Base-by-base conservation (phyloP, 2,797 vertebrate species). In the Rhabdophis nuchalis region DNA sequence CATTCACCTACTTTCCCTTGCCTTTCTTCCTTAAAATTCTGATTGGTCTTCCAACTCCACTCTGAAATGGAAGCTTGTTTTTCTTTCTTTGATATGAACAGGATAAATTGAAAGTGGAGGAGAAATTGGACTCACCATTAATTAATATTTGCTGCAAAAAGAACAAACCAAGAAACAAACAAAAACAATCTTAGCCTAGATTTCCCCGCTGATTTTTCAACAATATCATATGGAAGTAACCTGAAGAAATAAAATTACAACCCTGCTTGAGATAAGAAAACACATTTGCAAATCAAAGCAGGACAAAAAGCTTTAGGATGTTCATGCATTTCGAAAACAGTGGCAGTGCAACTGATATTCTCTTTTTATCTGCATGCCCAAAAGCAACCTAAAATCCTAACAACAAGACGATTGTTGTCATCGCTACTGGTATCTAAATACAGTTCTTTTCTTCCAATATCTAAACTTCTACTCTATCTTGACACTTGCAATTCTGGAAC, bases 381-480 rank as follows among this genome's bases (percentile, higher is more conserved):
- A n/a, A 91, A 85, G 36, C 5, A 85, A 0, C 0, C 91, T 36
- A 29, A 32, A 56, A 1, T 2, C 61, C 89, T 57, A 52, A 88
- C 58, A 52, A 68, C 1, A 29, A 91, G 93, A 18, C 14, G 87
- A 93, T 68, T 89, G 57, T 58, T 0, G 0, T 85, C 11, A 60
- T 29, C 85, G 14, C 64, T 92, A 56, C 25, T 94, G 88, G 54
- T 93, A 50, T 86, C 54, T 58, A 3, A 94, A 94, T 53, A 36
- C 23, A 85, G 6, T 82, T 94, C 23, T 50, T 32, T 93, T 93
- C 56, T 68, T 92, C 58, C 23, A 91, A 13, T 88, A 91, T 32
- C 64, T 64, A 92, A 92, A 96, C 88, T 82, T 61, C 56, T 94
- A 94, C 90, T 25, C 20, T 90, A 0, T 90, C 82, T 92, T 96